Base-by-base conservation (phyloP, 2,113 vertebrate species). In the Nettapus auritus region DNA sequence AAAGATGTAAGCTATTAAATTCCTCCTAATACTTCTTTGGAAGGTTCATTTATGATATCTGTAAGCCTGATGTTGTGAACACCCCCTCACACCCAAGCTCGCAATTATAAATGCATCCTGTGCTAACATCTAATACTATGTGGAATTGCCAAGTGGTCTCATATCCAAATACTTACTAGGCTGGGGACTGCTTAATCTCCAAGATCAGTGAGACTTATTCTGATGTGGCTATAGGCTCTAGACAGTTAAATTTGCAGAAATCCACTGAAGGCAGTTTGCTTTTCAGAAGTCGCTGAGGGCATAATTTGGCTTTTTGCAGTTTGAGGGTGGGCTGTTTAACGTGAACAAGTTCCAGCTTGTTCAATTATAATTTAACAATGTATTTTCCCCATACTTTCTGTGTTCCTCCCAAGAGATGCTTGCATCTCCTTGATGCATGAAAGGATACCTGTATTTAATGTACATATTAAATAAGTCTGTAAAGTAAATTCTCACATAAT, bases 321-420 rank as follows among this genome's bases (percentile, higher is more conserved):
- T 90, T 92, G 93, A 97, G 96, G 96, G 94, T 96, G 95, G 96
- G 96, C 93, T 96, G 95, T 94, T 94, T 82, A 93, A 93, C 62
- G 59, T 8, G 38, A 59, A 66, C 96, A 96, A 95, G 95, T 96
- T 93, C 31, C 89, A 87, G 88, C 94, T 95, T 97, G 96, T 76
- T 90, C 56, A 38, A 3, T 76, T 90, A 23, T 71, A 91, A 82
- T 94, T 96, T 79, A 93, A 93, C 90, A 94, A 93, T 92, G 59
- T 52, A 63, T 93, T 82, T 82, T 87, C 92, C 83, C 95, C 79
- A 38, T 53, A 46, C 87, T 86, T 23, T 48, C 19, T 84, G 64
- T 90, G 92, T 88, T 95, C 73, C 92, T 96, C 92, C 94, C 88
- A 79, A 63, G 86, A 85, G 77, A 69, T 93, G 86, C 92, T 84